Percentiles rank a stretch among this genome's conserved stretches.
Conservation (phyloP, 2,888 invertebrate species). For the Lagria hirta region DNA sequence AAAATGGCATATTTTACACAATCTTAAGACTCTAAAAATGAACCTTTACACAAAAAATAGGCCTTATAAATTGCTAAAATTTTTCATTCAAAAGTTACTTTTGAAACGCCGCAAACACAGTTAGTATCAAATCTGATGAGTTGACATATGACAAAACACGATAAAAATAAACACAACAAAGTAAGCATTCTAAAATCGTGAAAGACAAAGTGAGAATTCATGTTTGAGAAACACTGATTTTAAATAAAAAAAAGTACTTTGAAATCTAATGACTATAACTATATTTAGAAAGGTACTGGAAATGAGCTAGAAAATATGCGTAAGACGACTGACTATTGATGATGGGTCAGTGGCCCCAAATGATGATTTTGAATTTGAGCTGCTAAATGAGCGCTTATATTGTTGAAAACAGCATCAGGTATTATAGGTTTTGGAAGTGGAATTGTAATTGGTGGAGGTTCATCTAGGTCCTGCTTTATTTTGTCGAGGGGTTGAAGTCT, state of each 20-base stretch:
- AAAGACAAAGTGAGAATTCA: slow-evolving; percentile 27
- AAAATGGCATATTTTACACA: slow-evolving; percentile 18
- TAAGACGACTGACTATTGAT: slow-evolving; percentile 8
- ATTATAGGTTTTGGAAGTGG: slow-evolving; percentile 48
- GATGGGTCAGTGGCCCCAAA: too few species aligned
- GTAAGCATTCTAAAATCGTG: slow-evolving; percentile 22
- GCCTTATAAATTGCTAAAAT: neutral
- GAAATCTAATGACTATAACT: too few species aligned
- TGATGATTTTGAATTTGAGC: slow-evolving; percentile 35
- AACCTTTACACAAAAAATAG: slow-evolving; percentile 12
- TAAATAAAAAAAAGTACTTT: slow-evolving; percentile 14
- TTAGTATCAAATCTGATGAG: too few species aligned
- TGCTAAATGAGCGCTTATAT: slow-evolving; percentile 25
- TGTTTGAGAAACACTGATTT: too few species aligned
- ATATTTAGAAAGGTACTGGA: too few species aligned
- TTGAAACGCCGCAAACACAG: slow-evolving; percentile 4
- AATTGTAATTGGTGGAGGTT: slow-evolving; percentile 49
- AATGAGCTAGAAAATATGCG: neutral
- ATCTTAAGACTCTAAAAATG: too few species aligned
- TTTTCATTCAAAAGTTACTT: too few species aligned
- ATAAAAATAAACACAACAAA: neutral
- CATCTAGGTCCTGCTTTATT: slow-evolving; percentile 45
- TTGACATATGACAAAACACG: too few species aligned
- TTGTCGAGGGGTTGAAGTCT: slow-evolving; percentile 48
- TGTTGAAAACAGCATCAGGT: slow-evolving; percentile 38